Evolutionary conservation across 1,140 invertebrate genomes (phyloP).

Genomic region (Penaeus japonicus): DNA sequence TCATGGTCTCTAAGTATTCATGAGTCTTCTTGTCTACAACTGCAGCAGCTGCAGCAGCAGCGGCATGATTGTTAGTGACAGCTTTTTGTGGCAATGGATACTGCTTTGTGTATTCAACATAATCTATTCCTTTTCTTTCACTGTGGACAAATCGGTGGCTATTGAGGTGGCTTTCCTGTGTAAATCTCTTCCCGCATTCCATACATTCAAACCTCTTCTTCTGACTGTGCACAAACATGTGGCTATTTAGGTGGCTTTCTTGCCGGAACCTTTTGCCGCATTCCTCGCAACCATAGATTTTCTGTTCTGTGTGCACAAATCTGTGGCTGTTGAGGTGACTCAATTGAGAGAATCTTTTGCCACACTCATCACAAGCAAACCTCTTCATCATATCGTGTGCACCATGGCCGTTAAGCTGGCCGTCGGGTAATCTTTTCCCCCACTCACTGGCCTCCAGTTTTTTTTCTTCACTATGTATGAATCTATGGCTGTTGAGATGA

Average conservation of each 20-base stretch:
- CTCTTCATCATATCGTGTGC: background rate
- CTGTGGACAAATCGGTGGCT: conserved; percentile 44
- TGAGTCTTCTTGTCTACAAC: conserved; percentile 14
- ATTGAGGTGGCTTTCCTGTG: conserved; percentile 43
- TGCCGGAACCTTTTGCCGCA: conserved; percentile 44
- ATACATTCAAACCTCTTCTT: conserved; percentile 37
- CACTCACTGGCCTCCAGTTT: background rate
- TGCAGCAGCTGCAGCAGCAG: background rate
- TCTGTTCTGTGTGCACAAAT: conserved; percentile 38
- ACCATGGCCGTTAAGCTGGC: background rate
- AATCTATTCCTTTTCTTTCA: conserved; percentile 28
- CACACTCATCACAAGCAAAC: conserved; percentile 41
- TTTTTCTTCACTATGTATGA: conserved; percentile 36
- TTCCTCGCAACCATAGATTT: conserved; percentile 42
- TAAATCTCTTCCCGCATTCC: conserved; percentile 42
- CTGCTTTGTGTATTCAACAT: conserved; percentile 13
- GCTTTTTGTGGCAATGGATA: conserved; percentile 16
- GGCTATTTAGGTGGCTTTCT: conserved; percentile 38
- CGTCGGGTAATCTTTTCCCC: background rate
- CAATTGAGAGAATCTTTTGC: conserved; percentile 28
- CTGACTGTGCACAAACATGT: conserved; percentile 42
- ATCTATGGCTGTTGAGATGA: conserved; percentile 42
- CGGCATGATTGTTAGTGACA: background rate
- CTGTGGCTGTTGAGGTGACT: conserved; percentile 38
- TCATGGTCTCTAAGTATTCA: conserved; percentile 23